A percentile compares a stretch with the other conserved stretches of the same genome.
Evolutionary conservation across 2,113 vertebrate genomes (phyloP).

Genomic region (Zonotrichia leucophrys): DNA sequence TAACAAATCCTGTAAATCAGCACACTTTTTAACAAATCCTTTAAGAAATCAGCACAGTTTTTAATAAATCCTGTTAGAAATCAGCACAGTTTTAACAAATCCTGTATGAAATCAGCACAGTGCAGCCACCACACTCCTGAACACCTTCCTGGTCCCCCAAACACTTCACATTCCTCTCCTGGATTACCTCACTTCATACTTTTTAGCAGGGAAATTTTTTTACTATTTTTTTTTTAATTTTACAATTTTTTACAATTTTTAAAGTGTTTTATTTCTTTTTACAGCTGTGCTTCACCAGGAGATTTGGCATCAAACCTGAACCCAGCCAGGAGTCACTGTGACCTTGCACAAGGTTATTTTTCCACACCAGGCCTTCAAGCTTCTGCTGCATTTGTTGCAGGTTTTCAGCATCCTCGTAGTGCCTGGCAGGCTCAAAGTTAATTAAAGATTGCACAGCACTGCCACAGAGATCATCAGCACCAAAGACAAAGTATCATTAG

Average conservation of each 20-base stretch:
- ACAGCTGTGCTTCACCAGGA: background rate
- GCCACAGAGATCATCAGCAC: conserved; percentile 14
- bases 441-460: conserved; percentile 39
- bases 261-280: background rate
- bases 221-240: too few relatives aligned
- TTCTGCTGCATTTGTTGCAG: background rate
- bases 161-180: background rate
- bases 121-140: background rate
- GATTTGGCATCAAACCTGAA: background rate
- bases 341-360: conserved; percentile 8
- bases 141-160: background rate
- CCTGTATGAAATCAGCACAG: background rate
- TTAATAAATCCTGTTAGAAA: background rate
- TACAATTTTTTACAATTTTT: too few relatives aligned
- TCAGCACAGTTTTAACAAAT: too few relatives aligned
- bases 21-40: background rate
- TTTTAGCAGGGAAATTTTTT: background rate
- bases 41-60: background rate
- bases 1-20: too few relatives aligned
- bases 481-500: conserved; percentile 49
- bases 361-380: background rate
- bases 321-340: background rate
- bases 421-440: conserved; percentile 54
- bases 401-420: background rate
- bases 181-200: background rate